Evolutionary conservation across 2,888 invertebrate genomes (phyloP), one percentile per base, ranked within the genome.

Genomic region (Globia sparganii): DNA sequence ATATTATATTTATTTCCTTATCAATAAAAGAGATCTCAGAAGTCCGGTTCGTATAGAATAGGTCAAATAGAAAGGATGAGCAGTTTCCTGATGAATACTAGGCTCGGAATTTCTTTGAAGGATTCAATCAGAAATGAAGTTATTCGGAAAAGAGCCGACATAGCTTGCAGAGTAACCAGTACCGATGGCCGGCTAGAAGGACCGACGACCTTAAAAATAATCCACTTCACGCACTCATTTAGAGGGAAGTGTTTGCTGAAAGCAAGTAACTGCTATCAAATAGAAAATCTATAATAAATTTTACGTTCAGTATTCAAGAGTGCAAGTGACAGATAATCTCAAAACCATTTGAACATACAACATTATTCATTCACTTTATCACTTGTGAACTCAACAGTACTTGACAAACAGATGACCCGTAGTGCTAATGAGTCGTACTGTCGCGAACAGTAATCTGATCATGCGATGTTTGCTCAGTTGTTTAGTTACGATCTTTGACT

Each of bases 401-500:
- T 79, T 62, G 66, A 72, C 80, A 68, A 74, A 72, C 62, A 61
- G 72, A 71, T 66, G 65, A 71, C 40, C 49, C 37, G 67, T 73
- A 71, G 85, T 87, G 81, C 75, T 80, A 88, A 87, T 85, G 72
- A 84, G 68, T 37, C 8, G 84, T 83, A 83, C 86, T 71, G 64
- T 76, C 86, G 76, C 46, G 56, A 64, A 72, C 61, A 83, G 70
- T 77, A 85, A 72, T 76, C 87, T 86, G 71, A 85, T 84, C 62
- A 43, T 75, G 64, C 4, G n/a, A 15, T 88, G 70, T 87, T 85
- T 87, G 65, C 67, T 64, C 43, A 67, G 13, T 65, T 28, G 62
- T 59, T 65, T 66, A 70, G 81, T 61, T 58, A 66, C 28, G 66
- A 62, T 62, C 61, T 62, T n/a, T 70, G n/a, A 15, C 4, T 49